A percentile compares a stretch with the other conserved stretches of the same genome.
phyloP scores from a whole-genome alignment of 1,140 invertebrate genomes.

The Tetragnatha versicolor region DNA sequence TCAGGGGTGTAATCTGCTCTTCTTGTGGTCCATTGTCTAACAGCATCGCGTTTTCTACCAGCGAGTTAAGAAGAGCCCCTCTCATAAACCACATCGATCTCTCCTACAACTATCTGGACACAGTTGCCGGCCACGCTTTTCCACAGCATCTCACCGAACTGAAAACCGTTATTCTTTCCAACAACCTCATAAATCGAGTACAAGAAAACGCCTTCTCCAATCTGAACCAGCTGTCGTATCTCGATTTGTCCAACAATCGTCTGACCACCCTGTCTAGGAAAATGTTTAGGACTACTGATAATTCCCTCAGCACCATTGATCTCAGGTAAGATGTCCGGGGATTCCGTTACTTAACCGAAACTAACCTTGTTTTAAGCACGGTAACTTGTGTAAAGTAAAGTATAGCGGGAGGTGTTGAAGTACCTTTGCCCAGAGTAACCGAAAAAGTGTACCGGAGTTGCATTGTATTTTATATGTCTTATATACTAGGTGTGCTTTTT shows the following conservation, averaged over 20 bases:
- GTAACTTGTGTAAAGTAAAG: too few relatives aligned
- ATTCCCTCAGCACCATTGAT: not conserved
- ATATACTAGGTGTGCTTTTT: too few relatives aligned
- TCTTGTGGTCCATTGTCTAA: not conserved
- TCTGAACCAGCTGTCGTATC: not conserved
- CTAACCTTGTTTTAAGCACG: too few relatives aligned
- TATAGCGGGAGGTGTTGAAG: too few relatives aligned
- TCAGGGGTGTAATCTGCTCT: slow-evolving; percentile 23
- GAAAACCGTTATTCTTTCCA: slow-evolving; percentile 7
- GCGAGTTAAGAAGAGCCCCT: not conserved
- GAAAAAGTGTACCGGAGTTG: too few relatives aligned
- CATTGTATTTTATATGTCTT: too few relatives aligned
- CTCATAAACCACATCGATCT: slow-evolving; percentile 2
- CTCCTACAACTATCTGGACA: slow-evolving; percentile 20
- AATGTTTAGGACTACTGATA: not conserved
- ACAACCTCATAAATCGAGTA: slow-evolving; percentile 13
- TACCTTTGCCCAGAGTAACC: too few relatives aligned
- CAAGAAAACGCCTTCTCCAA: slow-evolving; percentile 37
- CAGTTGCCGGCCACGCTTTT: not conserved
- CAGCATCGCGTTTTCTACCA: slow-evolving; percentile 1
- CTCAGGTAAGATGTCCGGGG: slow-evolving; percentile 11
- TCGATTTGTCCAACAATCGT: slow-evolving; percentile 24
- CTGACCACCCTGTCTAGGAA: slow-evolving; percentile 6
- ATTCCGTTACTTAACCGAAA: too few relatives aligned
- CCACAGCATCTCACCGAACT: not conserved